Conservation (phyloP, 2,797 vertebrate genomes). For the Monodelphis domestica region DNA sequence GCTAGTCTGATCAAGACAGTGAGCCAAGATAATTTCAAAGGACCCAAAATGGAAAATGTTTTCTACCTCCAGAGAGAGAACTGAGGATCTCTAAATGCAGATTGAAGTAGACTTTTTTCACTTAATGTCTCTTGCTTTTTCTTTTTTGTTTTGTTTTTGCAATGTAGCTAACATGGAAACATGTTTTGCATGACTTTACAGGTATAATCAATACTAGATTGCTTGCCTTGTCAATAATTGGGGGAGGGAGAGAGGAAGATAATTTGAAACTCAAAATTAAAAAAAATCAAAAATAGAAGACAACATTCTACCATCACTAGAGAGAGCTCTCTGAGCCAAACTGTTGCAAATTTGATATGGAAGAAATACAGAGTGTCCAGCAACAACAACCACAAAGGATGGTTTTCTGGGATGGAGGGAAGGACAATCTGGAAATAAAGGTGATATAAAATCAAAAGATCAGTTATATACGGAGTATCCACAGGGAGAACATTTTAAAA, state of each 20-base stretch:
- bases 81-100: no score
- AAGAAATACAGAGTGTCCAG: not conserved
- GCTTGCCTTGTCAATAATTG: not conserved
- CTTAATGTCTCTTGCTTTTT: not conserved
- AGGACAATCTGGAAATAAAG: no score
- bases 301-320: no score
- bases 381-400: not conserved
- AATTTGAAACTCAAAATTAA: no score
- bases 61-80: no score
- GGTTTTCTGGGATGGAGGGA: not conserved
- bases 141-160: not conserved
- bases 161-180: not conserved
- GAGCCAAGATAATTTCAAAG: no score
- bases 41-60: no score
- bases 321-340: no score
- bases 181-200: not conserved
- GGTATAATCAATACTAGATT: not conserved
- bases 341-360: no score
- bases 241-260: not conserved
- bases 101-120: no score
- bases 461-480: not conserved
- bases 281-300: not conserved
- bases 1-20: no score
- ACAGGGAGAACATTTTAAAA: not conserved
- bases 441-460: not conserved